Evolutionary conservation across 92 coral and sea anemone genomes (phyloP).

Genomic region (Palythoa heliodiscus): DNA sequence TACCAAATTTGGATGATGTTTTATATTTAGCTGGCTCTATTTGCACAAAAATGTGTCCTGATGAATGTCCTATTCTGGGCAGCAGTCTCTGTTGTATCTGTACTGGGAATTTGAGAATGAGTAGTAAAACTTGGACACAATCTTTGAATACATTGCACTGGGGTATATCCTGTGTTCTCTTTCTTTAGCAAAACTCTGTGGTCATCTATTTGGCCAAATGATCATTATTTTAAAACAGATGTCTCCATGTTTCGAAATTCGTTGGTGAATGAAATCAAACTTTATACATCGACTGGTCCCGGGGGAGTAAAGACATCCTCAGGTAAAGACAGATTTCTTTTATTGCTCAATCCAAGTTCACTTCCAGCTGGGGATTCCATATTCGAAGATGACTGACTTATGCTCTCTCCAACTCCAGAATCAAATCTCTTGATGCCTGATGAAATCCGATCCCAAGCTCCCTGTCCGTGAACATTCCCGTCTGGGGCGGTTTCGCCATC

Average conservation of each 20-base stretch:
- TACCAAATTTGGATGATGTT: too few species aligned
- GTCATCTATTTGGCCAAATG: too few species aligned
- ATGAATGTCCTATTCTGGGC: too few species aligned
- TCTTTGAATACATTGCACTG: too few species aligned
- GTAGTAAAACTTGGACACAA: too few species aligned
- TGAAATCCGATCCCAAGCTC: slow-evolving; percentile 12
- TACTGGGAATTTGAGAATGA: too few species aligned
- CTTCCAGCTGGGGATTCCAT: slow-evolving; percentile 33
- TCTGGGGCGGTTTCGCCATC: slow-evolving; percentile 14
- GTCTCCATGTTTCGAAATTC: neutral
- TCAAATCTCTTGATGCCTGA: slow-evolving; percentile 21
- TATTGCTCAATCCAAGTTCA: slow-evolving; percentile 30
- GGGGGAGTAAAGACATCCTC: slow-evolving; percentile 30
- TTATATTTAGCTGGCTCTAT: too few species aligned
- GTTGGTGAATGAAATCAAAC: neutral
- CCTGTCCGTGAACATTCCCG: neutral
- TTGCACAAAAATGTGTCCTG: too few species aligned
- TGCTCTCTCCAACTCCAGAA: slow-evolving; percentile 31
- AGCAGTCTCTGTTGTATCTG: too few species aligned
- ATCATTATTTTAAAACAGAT: too few species aligned
- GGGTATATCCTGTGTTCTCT: too few species aligned
- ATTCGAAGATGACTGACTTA: slow-evolving; percentile 23
- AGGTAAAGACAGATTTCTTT: slow-evolving; percentile 17
- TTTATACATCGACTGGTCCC: slow-evolving; percentile 25
- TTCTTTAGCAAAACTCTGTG: too few species aligned